These are phyloP conservation scores for Tragelaphus buxtoni DNA, from an alignment of 2,113 vertebrate genomes.

Conservation along the genomic window DNA sequence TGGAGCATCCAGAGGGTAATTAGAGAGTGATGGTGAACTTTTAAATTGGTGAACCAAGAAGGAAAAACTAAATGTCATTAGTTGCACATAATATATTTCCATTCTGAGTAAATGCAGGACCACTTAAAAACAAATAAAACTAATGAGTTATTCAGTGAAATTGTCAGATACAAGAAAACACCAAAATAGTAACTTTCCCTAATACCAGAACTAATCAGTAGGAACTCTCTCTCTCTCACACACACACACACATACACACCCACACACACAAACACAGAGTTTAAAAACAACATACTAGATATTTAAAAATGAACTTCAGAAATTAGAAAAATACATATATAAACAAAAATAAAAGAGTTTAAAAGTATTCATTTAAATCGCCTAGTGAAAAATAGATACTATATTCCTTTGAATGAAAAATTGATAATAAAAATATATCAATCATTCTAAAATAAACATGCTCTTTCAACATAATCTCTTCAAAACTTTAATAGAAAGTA, in stretches of 20 bases:
- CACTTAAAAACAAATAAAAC: constrained; percentile 58
- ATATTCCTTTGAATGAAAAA: background rate
- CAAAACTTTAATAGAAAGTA: background rate
- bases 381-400: background rate
- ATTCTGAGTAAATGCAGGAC: constrained; percentile 14
- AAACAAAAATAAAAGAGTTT: background rate
- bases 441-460: background rate
- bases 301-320: background rate
- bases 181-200: constrained; percentile 40
- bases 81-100: constrained; percentile 47
- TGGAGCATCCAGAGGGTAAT: background rate
- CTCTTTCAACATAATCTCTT: background rate
- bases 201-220: constrained; percentile 10
- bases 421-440: background rate
- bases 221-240: background rate
- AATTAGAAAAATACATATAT: background rate
- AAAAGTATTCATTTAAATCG: background rate
- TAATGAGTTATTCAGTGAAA: constrained; percentile 54
- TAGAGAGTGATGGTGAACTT: background rate
- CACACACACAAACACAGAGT: background rate
- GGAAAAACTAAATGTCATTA: constrained; percentile 40
- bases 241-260: background rate
- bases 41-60: constrained; percentile 26
- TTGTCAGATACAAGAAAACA: constrained; percentile 25
- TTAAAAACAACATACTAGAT: background rate